Evolutionary conservation across 2,113 vertebrate genomes (phyloP), one percentile per base, ranked within the genome.

Genomic region (Oceanodroma tethys): DNA sequence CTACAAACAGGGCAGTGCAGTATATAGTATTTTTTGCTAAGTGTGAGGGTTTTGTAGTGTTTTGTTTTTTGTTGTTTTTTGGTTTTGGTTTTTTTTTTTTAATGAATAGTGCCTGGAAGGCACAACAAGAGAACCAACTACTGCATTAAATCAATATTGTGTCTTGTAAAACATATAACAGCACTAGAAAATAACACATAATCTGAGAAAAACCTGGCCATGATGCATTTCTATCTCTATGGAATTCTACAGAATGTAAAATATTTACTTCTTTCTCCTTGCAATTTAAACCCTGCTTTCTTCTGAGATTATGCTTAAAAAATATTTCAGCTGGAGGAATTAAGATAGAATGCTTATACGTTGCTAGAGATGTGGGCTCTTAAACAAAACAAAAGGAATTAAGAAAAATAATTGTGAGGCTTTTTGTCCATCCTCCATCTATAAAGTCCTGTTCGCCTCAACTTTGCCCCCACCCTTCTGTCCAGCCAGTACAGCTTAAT

Each of bases 81-180:
- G 89, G 20, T 30, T 25, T 66, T 42, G n/a, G n/a, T 52, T 82
- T 81, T 86, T 83, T 50, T 52, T 82, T 81, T 86, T 80, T 7
- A 89, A 95, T 93, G 78, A 96, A 88, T 88, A 81, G 81, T 91
- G 87, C 94, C 96, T 94, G 81, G 81, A 95, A 97, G 95, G 96
- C 95, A 96, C 73, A 93, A 93, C 82, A 85, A 93, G 71, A 91
- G 63, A 94, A 86, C 78, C 86, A 96, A 47, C 88, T 87, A 91
- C 63, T 96, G 86, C 87, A 96, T 95, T 96, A 95, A 96, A 97
- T 97, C 97, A 97, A 96, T 97, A 95, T 81, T 95, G 74, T 95
- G 89, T 96, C 96, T 94, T 96, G 96, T 91, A 97, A 97, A 97
- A 97, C 94, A 96, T 86, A 91, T 93, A 95, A 88, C 50, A 90